Conservation (phyloP, 30 jellyfish, hydroid and myxozoan species). For the Mastigias papua region DNA sequence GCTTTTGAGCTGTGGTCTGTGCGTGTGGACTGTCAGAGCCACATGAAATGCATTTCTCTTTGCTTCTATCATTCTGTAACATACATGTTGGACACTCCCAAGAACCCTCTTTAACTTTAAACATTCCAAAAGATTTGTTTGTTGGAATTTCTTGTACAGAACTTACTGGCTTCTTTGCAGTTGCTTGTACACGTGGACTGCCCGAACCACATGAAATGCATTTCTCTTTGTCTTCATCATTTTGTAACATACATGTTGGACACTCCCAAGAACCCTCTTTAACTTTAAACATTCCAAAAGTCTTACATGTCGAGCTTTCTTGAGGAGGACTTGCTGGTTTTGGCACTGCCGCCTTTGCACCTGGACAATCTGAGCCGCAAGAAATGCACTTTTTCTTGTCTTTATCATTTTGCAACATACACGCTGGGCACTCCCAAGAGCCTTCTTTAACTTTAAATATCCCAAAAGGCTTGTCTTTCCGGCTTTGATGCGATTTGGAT, state of each 20-base stretch:
- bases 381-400: slow-evolving; percentile 19
- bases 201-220: slow-evolving; percentile 50
- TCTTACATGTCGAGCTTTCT: not conserved
- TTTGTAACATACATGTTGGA: slow-evolving; percentile 31
- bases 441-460: slow-evolving; percentile 1
- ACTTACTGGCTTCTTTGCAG: not conserved
- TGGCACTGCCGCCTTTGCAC: not conserved
- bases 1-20: too few relatives aligned
- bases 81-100: slow-evolving; percentile 67
- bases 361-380: slow-evolving; percentile 39
- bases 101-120: slow-evolving; percentile 1
- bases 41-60: slow-evolving; percentile 25
- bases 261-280: slow-evolving; percentile 58
- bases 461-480: not conserved
- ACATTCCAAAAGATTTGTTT: not conserved
- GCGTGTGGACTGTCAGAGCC: slow-evolving; percentile 55
- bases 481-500: not conserved
- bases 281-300: not conserved
- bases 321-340: not conserved
- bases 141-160: not conserved
- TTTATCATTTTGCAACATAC: slow-evolving; percentile 23
- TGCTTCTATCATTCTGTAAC: slow-evolving; percentile 11
- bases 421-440: slow-evolving; percentile 60
- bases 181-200: slow-evolving; percentile 5
- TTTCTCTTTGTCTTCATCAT: slow-evolving; percentile 1